Percentiles rank a stretch among this genome's conserved stretches.
Conservation (phyloP, 2,797 vertebrate species). For the Hippocampus kuda region DNA sequence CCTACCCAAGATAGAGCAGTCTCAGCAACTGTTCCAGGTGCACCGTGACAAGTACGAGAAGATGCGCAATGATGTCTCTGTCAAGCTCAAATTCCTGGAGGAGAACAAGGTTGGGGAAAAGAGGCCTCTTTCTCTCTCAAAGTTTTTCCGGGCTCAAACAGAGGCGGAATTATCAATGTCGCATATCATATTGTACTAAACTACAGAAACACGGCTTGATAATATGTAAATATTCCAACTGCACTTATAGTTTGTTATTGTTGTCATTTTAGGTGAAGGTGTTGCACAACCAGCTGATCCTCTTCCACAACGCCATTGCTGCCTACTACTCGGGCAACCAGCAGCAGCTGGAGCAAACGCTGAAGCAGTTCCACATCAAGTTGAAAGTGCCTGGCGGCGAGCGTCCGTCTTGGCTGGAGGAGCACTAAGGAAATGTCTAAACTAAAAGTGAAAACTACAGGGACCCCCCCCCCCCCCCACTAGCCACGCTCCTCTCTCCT, state of each 20-base stretch:
- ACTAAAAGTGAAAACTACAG: conserved; percentile 21
- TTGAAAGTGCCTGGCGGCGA: conserved; percentile 95
- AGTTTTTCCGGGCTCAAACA: too few relatives aligned
- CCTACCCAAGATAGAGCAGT: conserved; percentile 89
- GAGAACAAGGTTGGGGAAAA: conserved; percentile 87
- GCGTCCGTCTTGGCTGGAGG: conserved; percentile 91
- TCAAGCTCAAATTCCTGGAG: conserved; percentile 96
- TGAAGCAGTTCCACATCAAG: conserved; percentile 98
- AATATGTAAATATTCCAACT: background rate
- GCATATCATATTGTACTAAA: too few relatives aligned
- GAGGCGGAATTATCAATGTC: too few relatives aligned
- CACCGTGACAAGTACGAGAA: conserved; percentile 94
- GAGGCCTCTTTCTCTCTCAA: background rate
- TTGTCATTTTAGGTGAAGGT: conserved; percentile 80
- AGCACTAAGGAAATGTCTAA: conserved; percentile 72
- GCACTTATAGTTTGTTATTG: background rate
- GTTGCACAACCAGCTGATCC: conserved; percentile 93
- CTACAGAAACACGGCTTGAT: too few relatives aligned
- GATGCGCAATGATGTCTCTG: conserved; percentile 86
- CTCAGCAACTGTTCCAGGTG: conserved; percentile 85
- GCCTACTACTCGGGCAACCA: conserved; percentile 98
- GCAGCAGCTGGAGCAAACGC: conserved; percentile 95
- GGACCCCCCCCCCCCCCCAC: conserved; percentile 15
- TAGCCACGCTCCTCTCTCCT: conserved; percentile 15
- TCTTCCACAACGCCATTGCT: conserved; percentile 96